These are phyloP conservation scores for Parasteatoda tepidariorum DNA, from an alignment of 1,140 invertebrate genomes.

Conservation along the genomic window DNA sequence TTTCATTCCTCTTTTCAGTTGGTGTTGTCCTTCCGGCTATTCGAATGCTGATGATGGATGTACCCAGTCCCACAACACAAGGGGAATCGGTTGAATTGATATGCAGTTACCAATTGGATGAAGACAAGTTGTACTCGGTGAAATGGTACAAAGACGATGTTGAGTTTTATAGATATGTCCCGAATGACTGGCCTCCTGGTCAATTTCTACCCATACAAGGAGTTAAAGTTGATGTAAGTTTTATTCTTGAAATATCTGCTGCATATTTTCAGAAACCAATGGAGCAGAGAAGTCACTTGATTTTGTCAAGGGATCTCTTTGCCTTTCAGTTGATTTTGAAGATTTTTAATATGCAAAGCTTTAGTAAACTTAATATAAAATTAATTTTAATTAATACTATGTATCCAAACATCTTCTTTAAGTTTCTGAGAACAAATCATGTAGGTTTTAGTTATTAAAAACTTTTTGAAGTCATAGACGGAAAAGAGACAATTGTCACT, in stretches of 20 bases:
- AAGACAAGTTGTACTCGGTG: conserved; percentile 79
- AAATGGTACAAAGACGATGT: conserved; percentile 84
- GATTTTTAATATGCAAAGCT: background rate
- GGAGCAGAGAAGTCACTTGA: too few species aligned
- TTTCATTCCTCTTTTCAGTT: conserved; percentile 71
- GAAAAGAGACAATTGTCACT: too few species aligned
- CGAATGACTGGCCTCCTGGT: conserved; percentile 77
- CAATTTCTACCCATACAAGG: conserved; percentile 81
- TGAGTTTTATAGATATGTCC: conserved; percentile 83
- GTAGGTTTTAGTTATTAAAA: too few species aligned
- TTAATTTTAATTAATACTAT: too few species aligned
- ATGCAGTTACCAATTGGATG: conserved; percentile 82
- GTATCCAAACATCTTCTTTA: too few species aligned
- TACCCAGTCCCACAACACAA: conserved; percentile 77
- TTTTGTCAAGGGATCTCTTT: background rate
- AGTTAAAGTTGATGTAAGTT: conserved; percentile 84
- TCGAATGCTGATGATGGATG: conserved; percentile 70
- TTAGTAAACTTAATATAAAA: too few species aligned
- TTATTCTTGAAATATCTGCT: too few species aligned
- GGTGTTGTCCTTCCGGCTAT: conserved; percentile 64
- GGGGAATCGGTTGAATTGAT: conserved; percentile 76
- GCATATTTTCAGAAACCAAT: too few species aligned
- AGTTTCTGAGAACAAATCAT: too few species aligned
- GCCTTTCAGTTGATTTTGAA: background rate
- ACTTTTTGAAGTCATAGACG: too few species aligned